Percentiles rank a stretch among this genome's conserved stretches.
Evolutionary conservation across 2,888 invertebrate species (phyloP).

Genomic region (Pandemis heparana): DNA sequence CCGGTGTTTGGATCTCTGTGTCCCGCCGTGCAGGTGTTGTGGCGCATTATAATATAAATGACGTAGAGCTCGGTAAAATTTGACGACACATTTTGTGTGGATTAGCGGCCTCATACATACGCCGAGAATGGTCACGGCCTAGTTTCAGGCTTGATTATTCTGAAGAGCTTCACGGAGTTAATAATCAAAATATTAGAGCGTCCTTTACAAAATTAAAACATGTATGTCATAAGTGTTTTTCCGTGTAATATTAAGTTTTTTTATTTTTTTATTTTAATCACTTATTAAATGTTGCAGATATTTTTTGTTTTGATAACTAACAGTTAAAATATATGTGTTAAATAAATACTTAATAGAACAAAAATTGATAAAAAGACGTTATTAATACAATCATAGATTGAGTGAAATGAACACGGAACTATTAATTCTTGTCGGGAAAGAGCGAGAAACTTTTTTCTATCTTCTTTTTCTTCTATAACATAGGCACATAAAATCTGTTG

Average conservation of each 20-base stretch:
- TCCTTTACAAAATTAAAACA: background rate
- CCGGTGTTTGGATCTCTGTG: conserved; percentile 1
- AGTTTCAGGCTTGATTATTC: conserved; percentile 13
- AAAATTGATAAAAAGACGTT: too few relatives aligned
- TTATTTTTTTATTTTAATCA: background rate
- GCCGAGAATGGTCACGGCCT: conserved; percentile 7
- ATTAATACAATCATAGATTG: too few relatives aligned
- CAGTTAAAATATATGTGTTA: background rate
- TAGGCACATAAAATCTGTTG: too few relatives aligned
- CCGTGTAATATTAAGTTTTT: background rate
- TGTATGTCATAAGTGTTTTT: background rate
- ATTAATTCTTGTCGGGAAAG: too few relatives aligned
- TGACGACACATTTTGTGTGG: conserved; percentile 33
- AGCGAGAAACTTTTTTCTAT: too few relatives aligned
- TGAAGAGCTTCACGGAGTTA: background rate
- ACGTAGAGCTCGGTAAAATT: conserved; percentile 36
- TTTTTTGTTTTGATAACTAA: background rate
- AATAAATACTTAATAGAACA: too few relatives aligned
- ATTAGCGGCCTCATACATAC: conserved; percentile 32
- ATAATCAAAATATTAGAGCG: background rate
- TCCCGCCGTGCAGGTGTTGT: conserved; percentile 12
- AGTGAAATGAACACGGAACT: too few relatives aligned
- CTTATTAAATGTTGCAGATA: background rate
- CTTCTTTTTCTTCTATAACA: too few relatives aligned
- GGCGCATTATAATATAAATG: conserved; percentile 37